A percentile compares a stretch with the other conserved stretches of the same genome.
These are phyloP conservation scores for Ophion obscuratus DNA, from an alignment of 2,888 invertebrate genomes.

Conservation along the genomic window DNA sequence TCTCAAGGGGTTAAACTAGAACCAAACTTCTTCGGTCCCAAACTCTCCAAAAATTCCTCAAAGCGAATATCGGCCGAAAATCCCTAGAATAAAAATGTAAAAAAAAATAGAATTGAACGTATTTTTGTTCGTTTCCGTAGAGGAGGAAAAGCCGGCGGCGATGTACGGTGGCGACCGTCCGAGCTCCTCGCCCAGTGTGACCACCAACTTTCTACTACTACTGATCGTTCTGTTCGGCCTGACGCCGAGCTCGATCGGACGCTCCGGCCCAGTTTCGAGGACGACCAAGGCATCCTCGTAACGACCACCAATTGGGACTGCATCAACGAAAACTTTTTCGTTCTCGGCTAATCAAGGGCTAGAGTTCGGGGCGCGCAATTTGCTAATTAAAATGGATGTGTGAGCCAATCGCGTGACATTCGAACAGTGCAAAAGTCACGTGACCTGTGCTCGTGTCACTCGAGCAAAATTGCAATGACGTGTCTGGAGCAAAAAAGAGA, in stretches of 20 bases:
- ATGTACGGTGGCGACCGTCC: conserved; percentile 74
- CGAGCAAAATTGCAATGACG: too few species aligned
- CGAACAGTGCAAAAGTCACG: neutral
- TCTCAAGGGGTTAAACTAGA: too few species aligned
- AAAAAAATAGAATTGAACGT: neutral
- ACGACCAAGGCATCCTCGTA: conserved; percentile 15
- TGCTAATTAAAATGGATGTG: neutral
- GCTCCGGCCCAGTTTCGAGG: conserved; percentile 1
- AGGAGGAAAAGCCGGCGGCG: conserved; percentile 53
- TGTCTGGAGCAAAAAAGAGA: too few species aligned
- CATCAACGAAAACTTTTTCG: neutral
- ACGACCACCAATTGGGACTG: neutral
- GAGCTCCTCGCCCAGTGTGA: conserved; percentile 68
- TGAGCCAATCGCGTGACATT: neutral
- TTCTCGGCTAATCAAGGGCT: too few species aligned
- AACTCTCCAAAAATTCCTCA: neutral
- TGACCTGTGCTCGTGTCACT: neutral
- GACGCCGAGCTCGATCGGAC: conserved; percentile 41
- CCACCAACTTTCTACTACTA: conserved; percentile 67
- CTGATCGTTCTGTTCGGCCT: conserved; percentile 41
- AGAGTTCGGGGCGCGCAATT: neutral
- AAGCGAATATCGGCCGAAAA: neutral
- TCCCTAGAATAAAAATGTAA: neutral
- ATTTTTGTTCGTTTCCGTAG: conserved; percentile 2
- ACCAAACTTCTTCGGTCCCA: neutral